phyloP scores from a whole-genome alignment of 2,888 invertebrate species.

The Ophion obscuratus region DNA sequence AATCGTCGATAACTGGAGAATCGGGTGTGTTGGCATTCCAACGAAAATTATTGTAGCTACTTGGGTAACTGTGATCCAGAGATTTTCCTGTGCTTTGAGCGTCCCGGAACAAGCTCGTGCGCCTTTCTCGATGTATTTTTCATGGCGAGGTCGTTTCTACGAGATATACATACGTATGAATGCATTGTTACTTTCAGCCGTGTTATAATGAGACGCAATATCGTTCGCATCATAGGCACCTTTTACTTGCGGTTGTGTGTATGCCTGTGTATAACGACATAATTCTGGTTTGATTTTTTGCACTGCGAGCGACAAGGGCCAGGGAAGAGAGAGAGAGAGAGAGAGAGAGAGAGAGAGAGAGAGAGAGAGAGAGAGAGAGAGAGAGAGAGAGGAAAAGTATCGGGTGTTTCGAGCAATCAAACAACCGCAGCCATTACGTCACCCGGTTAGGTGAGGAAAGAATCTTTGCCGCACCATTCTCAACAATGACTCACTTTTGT shows the following conservation, averaged over 20 bases:
- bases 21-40: background rate
- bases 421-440: conserved; percentile 37
- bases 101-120: conserved; percentile 1
- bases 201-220: conserved; percentile 45
- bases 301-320: conserved; percentile 1
- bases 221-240: conserved; percentile 32
- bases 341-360: conserved; percentile 6
- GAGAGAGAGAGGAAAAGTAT: conserved; percentile 7
- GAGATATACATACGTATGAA: conserved; percentile 1
- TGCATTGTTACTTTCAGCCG: conserved; percentile 47
- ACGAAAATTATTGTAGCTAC: conserved; percentile 19
- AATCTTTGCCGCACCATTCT: background rate
- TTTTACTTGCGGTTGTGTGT: conserved; percentile 9
- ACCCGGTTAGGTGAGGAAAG: background rate
- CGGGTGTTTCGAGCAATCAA: conserved; percentile 38
- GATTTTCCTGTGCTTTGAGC: conserved; percentile 3
- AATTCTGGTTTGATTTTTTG: conserved; percentile 10
- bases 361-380: background rate
- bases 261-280: background rate
- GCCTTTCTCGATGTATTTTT: conserved; percentile 10
- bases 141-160: background rate
- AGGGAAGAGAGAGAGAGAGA: background rate
- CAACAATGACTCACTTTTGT: conserved; percentile 23
- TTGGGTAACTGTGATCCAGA: background rate
- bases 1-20: background rate